phyloP scores from a whole-genome alignment of 1,140 invertebrate species.

The Dinoponera quadriceps region DNA sequence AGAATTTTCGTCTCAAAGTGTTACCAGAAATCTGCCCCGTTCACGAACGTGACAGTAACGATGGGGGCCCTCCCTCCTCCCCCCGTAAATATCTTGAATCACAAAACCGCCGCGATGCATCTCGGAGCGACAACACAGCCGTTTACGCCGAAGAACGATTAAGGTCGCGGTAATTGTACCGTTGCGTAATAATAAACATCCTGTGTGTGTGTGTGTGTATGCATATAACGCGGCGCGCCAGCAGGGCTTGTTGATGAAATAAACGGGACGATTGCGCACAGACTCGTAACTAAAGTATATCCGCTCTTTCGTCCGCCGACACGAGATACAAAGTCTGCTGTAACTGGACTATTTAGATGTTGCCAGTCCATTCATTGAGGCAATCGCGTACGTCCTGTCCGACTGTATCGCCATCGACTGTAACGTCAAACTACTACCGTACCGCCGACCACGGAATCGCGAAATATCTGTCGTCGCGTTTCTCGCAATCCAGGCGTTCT shows the following conservation, averaged over 20 bases:
- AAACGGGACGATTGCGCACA: slow-evolving; percentile 60
- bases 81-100: too few relatives aligned
- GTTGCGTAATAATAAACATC: slow-evolving; percentile 58
- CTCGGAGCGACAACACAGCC: slow-evolving; percentile 29
- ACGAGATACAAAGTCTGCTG: slow-evolving; percentile 70
- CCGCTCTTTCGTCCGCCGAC: slow-evolving; percentile 61
- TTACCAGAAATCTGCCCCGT: too few relatives aligned
- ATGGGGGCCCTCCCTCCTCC: too few relatives aligned
- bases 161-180: slow-evolving; percentile 39
- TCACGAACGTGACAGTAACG: too few relatives aligned
- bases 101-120: background rate
- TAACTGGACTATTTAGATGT: slow-evolving; percentile 84
- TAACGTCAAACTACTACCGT: slow-evolving; percentile 38
- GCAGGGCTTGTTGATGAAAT: slow-evolving; percentile 50
- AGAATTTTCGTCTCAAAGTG: too few relatives aligned
- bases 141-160: slow-evolving; percentile 32
- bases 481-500: too few relatives aligned
- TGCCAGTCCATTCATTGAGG: slow-evolving; percentile 84
- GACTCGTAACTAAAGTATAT: slow-evolving; percentile 58
- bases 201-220: slow-evolving; percentile 23
- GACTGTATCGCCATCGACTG: slow-evolving; percentile 62
- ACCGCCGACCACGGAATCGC: slow-evolving; percentile 40
- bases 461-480: background rate
- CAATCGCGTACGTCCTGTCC: slow-evolving; percentile 85
- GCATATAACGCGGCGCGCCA: background rate